Percentiles rank a stretch among this genome's conserved stretches.
Conservation (phyloP, 2,888 invertebrate genomes). For the Nasonia oneida region DNA sequence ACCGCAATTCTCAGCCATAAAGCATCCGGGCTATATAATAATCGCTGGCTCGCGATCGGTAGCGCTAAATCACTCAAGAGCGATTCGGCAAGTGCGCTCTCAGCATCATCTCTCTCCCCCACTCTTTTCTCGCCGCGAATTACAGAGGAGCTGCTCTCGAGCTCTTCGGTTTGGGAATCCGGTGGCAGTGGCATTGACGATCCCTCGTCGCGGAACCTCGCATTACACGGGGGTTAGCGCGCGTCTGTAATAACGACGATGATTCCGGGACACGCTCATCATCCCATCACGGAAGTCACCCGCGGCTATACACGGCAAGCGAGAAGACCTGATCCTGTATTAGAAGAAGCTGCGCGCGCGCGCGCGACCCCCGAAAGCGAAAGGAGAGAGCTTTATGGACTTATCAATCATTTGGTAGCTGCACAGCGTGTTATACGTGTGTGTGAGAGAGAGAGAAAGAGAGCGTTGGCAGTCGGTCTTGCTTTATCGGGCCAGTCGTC, state of each 20-base stretch:
- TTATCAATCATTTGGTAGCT: constrained; percentile 79
- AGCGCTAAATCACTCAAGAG: constrained; percentile 54
- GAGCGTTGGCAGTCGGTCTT: constrained; percentile 10
- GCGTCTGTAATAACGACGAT: constrained; percentile 76
- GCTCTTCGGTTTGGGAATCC: constrained; percentile 60
- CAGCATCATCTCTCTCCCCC: not conserved
- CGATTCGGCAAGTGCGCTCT: not conserved
- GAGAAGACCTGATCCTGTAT: not conserved
- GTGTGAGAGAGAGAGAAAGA: not conserved
- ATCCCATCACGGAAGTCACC: constrained; percentile 78
- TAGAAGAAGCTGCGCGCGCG: constrained; percentile 53
- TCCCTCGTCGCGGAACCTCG: constrained; percentile 65
- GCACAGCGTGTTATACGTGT: constrained; percentile 16
- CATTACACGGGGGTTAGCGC: constrained; percentile 70
- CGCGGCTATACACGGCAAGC: constrained; percentile 69
- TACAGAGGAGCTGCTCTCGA: constrained; percentile 35
- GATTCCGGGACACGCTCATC: constrained; percentile 76
- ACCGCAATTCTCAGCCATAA: not conserved
- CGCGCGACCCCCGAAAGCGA: constrained; percentile 65
- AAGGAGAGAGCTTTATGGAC: constrained; percentile 76
- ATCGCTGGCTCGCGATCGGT: constrained; percentile 38
- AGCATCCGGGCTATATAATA: not conserved
- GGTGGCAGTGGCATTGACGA: constrained; percentile 75
- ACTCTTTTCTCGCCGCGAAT: constrained; percentile 39
- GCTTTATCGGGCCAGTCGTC: constrained; percentile 53